Base-by-base conservation (phyloP, 2,113 vertebrate genomes). In the Gasterosteus aculeatus region DNA sequence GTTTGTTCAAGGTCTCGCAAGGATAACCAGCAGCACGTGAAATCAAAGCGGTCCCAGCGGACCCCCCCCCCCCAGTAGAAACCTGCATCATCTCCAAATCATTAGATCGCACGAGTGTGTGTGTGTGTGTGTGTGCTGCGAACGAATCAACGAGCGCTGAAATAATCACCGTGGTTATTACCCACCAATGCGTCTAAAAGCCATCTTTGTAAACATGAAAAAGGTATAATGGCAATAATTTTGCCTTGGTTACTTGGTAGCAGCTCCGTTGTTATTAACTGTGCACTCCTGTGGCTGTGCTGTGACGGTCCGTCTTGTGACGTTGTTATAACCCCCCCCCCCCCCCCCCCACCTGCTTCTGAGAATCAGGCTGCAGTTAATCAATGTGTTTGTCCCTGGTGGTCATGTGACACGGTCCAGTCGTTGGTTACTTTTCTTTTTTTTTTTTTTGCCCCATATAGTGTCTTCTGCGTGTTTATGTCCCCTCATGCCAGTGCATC, bases 211-310 rank as follows among this genome's bases (percentile, higher is more conserved):
- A 16, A 35, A 51, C 35, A 61, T 65, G 61, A 69, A 68, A 60
- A 61, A 84, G 82, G 88, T 92, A 91, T 88, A 78, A 86, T 82
- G 90, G 92, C 92, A 92, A 93, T 93, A 92, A 91, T 76, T 76
- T 78, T 82, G 75, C 69, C 77, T 26, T 26, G 22, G 22, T 26
- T 26, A 69, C 70, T 75, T 62, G 74, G 86, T 88, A 85, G 84
- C 82, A 72, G 56, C 82, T 75, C 38, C 51, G 67, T 75, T 38
- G 22, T 78, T 75, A 31, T 22, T 77, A 71, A 53, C 49, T 9
- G 69, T 85, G 14, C 70, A 15, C 42, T 67, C 35, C 31, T 1
- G 61, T 80, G 1, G 67, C 42, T 60, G 70, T 87, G 75, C 69
- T 78, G 83, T 86, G 83, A 70, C 47, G 42, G 63, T 88, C 51